A percentile compares a stretch with the other conserved stretches of the same genome.
These are phyloP conservation scores for Aptenodytes forsteri DNA, from an alignment of 2,113 vertebrate species.

Conservation along the genomic window DNA sequence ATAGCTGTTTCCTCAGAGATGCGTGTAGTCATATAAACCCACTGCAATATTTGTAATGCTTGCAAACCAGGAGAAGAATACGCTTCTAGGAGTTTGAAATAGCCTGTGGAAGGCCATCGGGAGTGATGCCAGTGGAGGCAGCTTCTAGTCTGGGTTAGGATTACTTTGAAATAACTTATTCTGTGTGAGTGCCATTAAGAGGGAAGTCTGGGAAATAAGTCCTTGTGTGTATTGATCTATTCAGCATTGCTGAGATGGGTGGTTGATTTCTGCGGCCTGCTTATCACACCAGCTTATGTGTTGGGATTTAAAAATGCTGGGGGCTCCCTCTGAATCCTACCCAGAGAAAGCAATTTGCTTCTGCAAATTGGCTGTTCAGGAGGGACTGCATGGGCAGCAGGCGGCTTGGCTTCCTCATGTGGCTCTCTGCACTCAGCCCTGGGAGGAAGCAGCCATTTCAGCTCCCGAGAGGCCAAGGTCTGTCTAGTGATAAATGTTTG, in stretches of 20 bases:
- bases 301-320: neutral
- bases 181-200: neutral
- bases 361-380: neutral
- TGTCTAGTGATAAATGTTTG: neutral
- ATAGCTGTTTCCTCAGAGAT: neutral
- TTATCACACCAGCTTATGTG: neutral
- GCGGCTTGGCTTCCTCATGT: fast-evolving
- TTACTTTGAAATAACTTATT: neutral
- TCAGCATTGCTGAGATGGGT: neutral
- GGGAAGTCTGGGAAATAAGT: neutral
- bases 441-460: neutral
- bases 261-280: neutral
- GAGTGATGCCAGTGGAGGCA: neutral
- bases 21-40: fast-evolving
- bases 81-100: neutral
- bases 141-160: neutral
- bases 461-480: neutral
- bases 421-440: neutral
- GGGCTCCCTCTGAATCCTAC: neutral
- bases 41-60: neutral
- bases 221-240: neutral
- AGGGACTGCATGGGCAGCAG: neutral
- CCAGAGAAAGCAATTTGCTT: neutral
- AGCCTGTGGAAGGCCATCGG: neutral
- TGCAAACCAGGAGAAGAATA: neutral